A percentile compares a stretch with the other conserved stretches of the same genome.
Evolutionary conservation across 2,888 invertebrate genomes (phyloP).

Genomic region (Drosophila mayaguana): DNA sequence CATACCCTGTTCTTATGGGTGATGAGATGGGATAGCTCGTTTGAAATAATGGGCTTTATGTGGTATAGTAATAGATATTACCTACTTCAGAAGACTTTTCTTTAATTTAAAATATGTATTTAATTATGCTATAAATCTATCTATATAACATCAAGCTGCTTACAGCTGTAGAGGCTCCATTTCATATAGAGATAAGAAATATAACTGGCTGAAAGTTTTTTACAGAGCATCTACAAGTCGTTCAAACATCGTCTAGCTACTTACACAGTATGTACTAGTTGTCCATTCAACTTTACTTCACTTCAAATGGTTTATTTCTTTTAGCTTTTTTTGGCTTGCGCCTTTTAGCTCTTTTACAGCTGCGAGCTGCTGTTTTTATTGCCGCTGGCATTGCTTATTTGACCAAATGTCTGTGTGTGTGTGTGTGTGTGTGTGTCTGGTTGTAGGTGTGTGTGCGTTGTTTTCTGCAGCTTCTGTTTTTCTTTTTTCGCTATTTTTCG

Average conservation of each 20-base stretch:
- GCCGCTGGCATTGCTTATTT: conserved; percentile 15
- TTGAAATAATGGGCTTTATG: no score
- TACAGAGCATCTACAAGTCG: background rate
- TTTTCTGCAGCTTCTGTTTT: conserved; percentile 11
- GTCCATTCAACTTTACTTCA: background rate
- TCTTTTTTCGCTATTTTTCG: conserved; percentile 3
- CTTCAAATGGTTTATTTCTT: background rate
- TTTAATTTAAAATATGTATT: background rate
- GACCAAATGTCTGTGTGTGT: background rate
- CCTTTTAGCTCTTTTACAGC: conserved; percentile 38
- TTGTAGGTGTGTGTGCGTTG: conserved; percentile 15
- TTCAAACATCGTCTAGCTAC: no score
- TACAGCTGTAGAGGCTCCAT: no score
- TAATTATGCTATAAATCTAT: no score
- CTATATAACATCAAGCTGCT: no score
- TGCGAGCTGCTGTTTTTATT: conserved; percentile 48
- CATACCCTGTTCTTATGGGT: conserved; percentile 22
- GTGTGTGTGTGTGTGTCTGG: background rate
- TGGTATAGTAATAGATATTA: no score
- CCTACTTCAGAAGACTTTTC: no score
- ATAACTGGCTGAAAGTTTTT: background rate
- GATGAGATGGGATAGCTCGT: background rate
- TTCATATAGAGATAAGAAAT: background rate
- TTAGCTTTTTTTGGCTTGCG: background rate
- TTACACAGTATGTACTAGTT: conserved; percentile 16